A percentile compares a stretch with the other conserved stretches of the same genome.
phyloP scores from a whole-genome alignment of 2,888 invertebrate genomes.

The Cantharis lateralis region DNA sequence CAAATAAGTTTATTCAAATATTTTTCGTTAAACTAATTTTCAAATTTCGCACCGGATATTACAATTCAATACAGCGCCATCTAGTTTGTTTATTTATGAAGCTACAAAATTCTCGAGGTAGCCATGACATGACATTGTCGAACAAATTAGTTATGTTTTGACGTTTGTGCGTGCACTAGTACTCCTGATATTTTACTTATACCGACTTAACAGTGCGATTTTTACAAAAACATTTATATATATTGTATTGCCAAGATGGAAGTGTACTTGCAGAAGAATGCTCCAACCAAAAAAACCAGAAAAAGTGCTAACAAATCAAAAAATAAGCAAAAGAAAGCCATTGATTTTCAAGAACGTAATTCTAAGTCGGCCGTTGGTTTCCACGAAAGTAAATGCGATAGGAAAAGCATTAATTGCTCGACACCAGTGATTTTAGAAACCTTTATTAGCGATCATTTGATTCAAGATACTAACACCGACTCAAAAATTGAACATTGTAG shows the following conservation, averaged over 20 bases:
- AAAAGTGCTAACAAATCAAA: not conserved
- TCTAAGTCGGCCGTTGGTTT: not conserved
- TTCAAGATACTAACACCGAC: not conserved
- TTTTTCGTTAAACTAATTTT: not conserved
- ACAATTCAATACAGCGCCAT: not conserved
- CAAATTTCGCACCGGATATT: not conserved
- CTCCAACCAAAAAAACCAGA: not conserved
- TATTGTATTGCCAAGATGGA: not conserved
- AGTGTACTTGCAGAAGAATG: not conserved
- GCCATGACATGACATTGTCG: not conserved
- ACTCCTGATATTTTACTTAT: too few relatives aligned
- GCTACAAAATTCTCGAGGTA: too few relatives aligned
- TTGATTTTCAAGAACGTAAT: not conserved
- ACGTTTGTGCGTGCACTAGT: not conserved
- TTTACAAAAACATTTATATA: too few relatives aligned
- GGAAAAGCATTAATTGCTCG: not conserved
- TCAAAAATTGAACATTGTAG: not conserved
- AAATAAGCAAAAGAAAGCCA: fast-evolving
- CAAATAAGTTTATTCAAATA: not conserved
- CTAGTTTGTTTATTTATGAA: not conserved
- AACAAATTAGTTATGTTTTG: not conserved
- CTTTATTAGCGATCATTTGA: not conserved
- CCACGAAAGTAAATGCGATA: not conserved
- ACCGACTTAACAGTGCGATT: too few relatives aligned
- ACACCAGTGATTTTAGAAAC: not conserved